Evolutionary conservation across 2,888 invertebrate species (phyloP).

Genomic region (Drosophila anomalata): DNA sequence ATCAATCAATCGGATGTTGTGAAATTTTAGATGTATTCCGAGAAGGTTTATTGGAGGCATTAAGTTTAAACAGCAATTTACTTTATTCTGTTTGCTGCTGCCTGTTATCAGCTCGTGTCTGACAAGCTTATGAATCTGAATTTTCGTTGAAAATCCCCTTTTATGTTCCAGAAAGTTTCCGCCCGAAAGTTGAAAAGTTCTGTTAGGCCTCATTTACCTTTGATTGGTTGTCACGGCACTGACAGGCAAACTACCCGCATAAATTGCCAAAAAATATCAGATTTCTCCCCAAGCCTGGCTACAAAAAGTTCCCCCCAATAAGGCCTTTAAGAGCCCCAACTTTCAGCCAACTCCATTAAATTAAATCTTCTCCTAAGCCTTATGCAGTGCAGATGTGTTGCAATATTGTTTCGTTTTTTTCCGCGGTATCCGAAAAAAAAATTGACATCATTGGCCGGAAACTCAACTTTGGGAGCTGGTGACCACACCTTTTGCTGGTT

Average conservation of each 20-base stretch:
- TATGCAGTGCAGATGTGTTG: constrained; percentile 22
- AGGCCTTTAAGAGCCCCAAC: constrained; percentile 12
- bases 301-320: constrained; percentile 1
- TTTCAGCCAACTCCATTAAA: constrained; percentile 23
- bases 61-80: neutral
- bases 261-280: constrained; percentile 28
- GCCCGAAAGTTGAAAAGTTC: constrained; percentile 17
- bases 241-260: constrained; percentile 30
- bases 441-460: constrained; percentile 54
- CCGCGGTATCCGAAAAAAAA: constrained; percentile 18
- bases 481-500: constrained; percentile 67
- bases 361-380: constrained; percentile 14
- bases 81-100: neutral
- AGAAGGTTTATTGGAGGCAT: neutral
- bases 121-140: constrained; percentile 11
- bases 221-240: constrained; percentile 38
- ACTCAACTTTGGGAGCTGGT: constrained; percentile 45
- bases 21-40: neutral
- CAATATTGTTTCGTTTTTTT: constrained; percentile 1
- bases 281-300: neutral
- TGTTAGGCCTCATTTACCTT: constrained; percentile 30
- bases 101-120: neutral
- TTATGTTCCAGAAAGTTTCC: constrained; percentile 9
- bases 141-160: constrained; percentile 5
- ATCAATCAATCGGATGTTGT: neutral